These are phyloP conservation scores for Dolichotis patagonum DNA, from an alignment of 2,113 vertebrate genomes.

Conservation along the genomic window DNA sequence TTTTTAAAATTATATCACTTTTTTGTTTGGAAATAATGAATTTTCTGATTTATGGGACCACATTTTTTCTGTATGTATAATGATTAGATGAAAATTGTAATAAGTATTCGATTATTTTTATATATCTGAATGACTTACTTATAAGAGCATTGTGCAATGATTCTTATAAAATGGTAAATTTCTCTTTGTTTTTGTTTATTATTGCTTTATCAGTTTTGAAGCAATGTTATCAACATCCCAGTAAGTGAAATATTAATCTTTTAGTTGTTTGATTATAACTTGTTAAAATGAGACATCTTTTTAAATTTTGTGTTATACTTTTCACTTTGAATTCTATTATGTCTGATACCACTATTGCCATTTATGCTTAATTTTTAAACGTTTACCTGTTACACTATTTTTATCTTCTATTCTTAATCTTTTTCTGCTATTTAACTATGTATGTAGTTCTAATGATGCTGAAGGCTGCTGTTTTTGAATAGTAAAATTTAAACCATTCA, in stretches of 20 bases:
- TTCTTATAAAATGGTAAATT: neutral
- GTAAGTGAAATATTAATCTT: neutral
- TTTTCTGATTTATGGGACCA: neutral
- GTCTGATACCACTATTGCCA: neutral
- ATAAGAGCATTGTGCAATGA: neutral
- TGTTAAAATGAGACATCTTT: neutral
- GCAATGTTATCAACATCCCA: neutral
- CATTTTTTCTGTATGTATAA: neutral
- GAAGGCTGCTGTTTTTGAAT: neutral
- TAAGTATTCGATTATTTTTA: neutral
- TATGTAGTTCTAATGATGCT: neutral
- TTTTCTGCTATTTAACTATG: conserved; percentile 19
- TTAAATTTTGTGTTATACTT: neutral
- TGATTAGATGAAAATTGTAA: neutral
- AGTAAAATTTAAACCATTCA: conserved; percentile 59
- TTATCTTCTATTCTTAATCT: neutral
- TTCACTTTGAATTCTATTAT: conserved; percentile 3
- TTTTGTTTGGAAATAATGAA: neutral
- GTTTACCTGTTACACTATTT: conserved; percentile 15
- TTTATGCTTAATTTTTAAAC: conserved; percentile 26
- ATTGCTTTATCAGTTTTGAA: conserved; percentile 21
- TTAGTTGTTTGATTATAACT: neutral
- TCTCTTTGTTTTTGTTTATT: neutral
- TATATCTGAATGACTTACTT: neutral
- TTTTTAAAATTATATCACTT: neutral